Percentiles rank a stretch among this genome's conserved stretches.
These are phyloP conservation scores for Bombus confusus DNA, from an alignment of 1,140 invertebrate species.

Conservation along the genomic window DNA sequence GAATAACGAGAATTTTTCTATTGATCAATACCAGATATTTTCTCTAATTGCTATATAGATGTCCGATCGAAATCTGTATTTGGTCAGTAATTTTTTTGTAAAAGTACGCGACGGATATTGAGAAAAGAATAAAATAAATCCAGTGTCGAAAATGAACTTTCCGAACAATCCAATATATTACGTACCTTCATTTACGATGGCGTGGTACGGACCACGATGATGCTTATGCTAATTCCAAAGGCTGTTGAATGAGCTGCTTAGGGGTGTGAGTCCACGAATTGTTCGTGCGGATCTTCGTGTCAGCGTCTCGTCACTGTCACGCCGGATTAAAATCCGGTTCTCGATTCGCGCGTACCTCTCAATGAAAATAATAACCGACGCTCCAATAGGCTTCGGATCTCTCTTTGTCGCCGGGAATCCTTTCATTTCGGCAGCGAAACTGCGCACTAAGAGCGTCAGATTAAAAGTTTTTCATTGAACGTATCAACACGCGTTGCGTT, in stretches of 20 bases:
- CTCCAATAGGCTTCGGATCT: constrained; percentile 6
- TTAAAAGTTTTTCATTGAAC: constrained; percentile 18
- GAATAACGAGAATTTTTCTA: too few relatives aligned
- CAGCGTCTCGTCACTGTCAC: constrained; percentile 74
- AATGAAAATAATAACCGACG: constrained; percentile 66
- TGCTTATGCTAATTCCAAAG: constrained; percentile 71
- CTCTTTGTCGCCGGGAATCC: constrained; percentile 17
- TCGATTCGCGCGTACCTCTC: constrained; percentile 59
- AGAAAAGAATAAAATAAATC: not conserved
- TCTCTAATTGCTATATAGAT: too few relatives aligned
- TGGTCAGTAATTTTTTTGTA: not conserved
- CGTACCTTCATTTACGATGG: constrained; percentile 29
- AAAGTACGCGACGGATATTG: not conserved
- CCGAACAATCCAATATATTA: not conserved
- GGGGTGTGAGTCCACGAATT: constrained; percentile 61
- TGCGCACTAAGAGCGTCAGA: constrained; percentile 19
- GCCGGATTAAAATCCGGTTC: constrained; percentile 72
- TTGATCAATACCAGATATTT: too few relatives aligned
- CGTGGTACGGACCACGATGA: constrained; percentile 25
- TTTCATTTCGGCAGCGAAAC: constrained; percentile 11
- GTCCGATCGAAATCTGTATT: not conserved
- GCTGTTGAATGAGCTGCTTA: constrained; percentile 53
- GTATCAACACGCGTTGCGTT: constrained; percentile 1
- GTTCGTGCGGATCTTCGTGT: constrained; percentile 71
- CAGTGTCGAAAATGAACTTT: not conserved